phyloP scores from a whole-genome alignment of 2,113 vertebrate genomes.

The Antigone vipio region DNA sequence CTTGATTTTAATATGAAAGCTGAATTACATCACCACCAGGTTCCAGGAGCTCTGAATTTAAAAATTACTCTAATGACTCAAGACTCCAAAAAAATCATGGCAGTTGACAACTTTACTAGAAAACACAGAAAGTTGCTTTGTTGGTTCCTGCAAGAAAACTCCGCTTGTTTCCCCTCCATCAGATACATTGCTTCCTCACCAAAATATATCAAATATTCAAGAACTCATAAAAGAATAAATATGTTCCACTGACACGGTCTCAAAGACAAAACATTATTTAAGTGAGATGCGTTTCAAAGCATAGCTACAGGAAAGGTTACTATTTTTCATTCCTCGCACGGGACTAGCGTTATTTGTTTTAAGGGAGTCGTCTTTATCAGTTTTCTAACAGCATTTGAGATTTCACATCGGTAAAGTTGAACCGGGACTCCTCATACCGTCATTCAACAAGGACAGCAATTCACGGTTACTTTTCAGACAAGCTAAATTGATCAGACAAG shows the following conservation, averaged over 20 bases:
- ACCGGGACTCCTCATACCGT: constrained; percentile 61
- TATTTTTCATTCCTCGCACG: background rate
- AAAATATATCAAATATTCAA: background rate
- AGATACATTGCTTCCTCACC: background rate
- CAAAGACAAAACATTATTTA: background rate
- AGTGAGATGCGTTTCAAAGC: background rate
- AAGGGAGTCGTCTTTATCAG: background rate
- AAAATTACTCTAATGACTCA: background rate
- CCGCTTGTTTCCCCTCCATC: background rate
- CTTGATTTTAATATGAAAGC: background rate
- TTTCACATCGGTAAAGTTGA: background rate
- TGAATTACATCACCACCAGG: background rate
- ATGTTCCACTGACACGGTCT: background rate
- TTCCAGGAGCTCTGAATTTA: background rate
- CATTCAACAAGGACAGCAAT: constrained; percentile 72
- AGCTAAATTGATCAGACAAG: constrained; percentile 90
- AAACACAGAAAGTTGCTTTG: background rate
- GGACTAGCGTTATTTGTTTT: background rate
- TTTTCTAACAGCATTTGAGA: background rate
- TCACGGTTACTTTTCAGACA: constrained; percentile 77
- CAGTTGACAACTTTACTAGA: background rate
- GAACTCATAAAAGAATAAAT: constrained; percentile 1
- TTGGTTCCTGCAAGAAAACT: background rate
- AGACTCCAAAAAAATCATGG: background rate
- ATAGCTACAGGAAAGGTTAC: background rate